Base-by-base conservation (phyloP, 2,888 invertebrate species). In the Elysia crispata region DNA sequence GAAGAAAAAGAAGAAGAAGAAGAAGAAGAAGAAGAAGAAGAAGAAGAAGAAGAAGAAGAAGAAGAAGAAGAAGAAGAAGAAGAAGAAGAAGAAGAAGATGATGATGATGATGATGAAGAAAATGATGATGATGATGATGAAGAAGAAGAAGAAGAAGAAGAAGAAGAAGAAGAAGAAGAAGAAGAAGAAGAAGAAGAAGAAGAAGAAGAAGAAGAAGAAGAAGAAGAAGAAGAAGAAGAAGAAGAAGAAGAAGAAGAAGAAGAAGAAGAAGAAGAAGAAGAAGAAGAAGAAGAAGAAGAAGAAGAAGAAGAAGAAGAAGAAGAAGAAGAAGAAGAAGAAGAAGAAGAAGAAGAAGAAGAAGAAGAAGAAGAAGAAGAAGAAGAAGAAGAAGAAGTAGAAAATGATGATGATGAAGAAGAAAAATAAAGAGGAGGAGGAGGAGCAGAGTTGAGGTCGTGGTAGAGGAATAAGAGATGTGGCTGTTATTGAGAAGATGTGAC, bases 141-240 rank as follows among this genome's bases (percentile, higher is more conserved):
- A 3, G 74, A 31, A 28, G 28, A 31, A 28, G 28, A 50, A 57
- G n/a, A 28, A 41, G 49, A 31, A 20, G 41, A 25, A 41, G 64
- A 49, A 25, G 41, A 28, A 64, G 49, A 66, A 20, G 64, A 49
- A 64, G 15, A 64, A 49, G 64, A 62, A 33, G 76, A 75, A 60
- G 31, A 62, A 60, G 60, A 62, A 41, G 57, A 31, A 60, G 74
- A 74, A 57, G 57, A 57, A 74, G 57, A 74, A 33, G 23, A 64
- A 75, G 75, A 75, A 33, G 31, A 31, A 75, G 18, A 75, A 31
- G 60, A 8, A 75, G 75, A 75, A 8, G 60, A 60, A 75, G 13
- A 75, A 15, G 33, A 5, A 75, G 75, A 75, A n/a, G 60, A 60
- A 75, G 50, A 50, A 74, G 57, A 74, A 23, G 25, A 31, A 74